These are phyloP conservation scores for Drosophila miranda DNA, from an alignment of 1,140 invertebrate genomes.

Conservation along the genomic window DNA sequence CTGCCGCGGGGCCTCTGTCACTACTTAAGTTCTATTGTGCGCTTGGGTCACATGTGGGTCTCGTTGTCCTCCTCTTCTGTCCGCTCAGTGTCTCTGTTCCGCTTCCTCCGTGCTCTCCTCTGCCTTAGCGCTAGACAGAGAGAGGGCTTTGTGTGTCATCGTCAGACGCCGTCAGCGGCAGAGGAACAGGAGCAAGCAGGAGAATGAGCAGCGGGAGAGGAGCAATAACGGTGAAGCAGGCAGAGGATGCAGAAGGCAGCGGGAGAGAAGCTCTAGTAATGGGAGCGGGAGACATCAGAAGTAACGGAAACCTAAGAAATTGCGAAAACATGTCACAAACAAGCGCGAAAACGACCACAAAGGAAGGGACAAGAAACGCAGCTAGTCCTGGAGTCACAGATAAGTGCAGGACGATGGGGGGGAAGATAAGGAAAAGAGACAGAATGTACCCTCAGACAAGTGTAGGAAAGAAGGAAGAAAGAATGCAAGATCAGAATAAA, in stretches of 20 bases:
- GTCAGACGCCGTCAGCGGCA: conserved; percentile 3
- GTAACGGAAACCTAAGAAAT: conserved; percentile 55
- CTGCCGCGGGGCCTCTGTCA: conserved; percentile 13
- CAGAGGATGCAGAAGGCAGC: neutral
- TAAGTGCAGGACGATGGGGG: neutral
- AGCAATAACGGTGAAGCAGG: neutral
- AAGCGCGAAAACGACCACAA: conserved; percentile 21
- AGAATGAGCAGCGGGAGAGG: conserved; percentile 8
- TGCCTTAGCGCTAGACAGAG: conserved; percentile 9
- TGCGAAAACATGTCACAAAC: conserved; percentile 52
- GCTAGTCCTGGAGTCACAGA: neutral
- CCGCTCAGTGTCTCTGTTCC: conserved; percentile 21
- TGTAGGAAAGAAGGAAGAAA: no score
- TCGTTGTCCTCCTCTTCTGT: neutral
- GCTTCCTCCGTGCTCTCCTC: conserved; percentile 13
- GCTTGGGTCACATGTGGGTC: conserved; percentile 35
- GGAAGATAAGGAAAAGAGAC: neutral
- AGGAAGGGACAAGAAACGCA: conserved; percentile 11
- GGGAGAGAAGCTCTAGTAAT: no score
- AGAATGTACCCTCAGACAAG: no score
- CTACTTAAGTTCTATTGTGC: conserved; percentile 44
- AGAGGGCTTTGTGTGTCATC: conserved; percentile 20
- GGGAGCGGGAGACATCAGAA: no score
- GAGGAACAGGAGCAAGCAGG: conserved; percentile 8
- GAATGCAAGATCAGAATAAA: no score